Evolutionary conservation across 2,797 vertebrate species (phyloP).

Genomic region (Ceryle rudis): DNA sequence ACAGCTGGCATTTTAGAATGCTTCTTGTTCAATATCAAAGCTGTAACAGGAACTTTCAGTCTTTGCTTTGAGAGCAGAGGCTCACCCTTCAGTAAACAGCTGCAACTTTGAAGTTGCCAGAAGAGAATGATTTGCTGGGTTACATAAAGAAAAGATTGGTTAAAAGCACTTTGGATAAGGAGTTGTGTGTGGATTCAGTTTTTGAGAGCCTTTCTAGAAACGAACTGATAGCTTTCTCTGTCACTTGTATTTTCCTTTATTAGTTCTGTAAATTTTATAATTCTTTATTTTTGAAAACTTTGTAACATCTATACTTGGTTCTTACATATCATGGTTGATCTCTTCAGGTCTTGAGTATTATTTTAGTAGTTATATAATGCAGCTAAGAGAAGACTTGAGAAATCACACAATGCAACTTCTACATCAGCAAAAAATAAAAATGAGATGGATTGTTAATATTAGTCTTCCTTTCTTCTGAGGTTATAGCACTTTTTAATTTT

Average conservation of each 20-base stretch:
- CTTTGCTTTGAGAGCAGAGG: slow-evolving; percentile 52
- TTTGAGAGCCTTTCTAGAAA: neutral
- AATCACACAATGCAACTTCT: neutral
- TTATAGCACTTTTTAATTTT: neutral
- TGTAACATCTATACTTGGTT: neutral
- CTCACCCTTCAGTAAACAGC: slow-evolving; percentile 72
- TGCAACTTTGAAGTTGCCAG: slow-evolving; percentile 76
- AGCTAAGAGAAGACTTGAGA: neutral
- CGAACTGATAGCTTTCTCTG: neutral
- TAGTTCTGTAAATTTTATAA: neutral
- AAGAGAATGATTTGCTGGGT: slow-evolving; percentile 69
- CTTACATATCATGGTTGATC: neutral
- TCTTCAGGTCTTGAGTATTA: neutral
- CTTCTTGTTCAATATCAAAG: slow-evolving; percentile 75
- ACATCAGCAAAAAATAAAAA: neutral
- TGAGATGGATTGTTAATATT: neutral
- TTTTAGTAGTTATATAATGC: neutral
- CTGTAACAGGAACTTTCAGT: slow-evolving; percentile 60
- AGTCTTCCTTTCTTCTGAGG: neutral
- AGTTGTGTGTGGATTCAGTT: slow-evolving; percentile 23
- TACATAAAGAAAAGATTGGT: slow-evolving; percentile 65
- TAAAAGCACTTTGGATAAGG: slow-evolving; percentile 30
- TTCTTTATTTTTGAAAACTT: neutral
- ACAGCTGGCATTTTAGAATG: slow-evolving; percentile 76
- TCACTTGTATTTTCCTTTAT: neutral